Conservation (phyloP, 2,888 invertebrate species). For the Hypsopygia costalis region DNA sequence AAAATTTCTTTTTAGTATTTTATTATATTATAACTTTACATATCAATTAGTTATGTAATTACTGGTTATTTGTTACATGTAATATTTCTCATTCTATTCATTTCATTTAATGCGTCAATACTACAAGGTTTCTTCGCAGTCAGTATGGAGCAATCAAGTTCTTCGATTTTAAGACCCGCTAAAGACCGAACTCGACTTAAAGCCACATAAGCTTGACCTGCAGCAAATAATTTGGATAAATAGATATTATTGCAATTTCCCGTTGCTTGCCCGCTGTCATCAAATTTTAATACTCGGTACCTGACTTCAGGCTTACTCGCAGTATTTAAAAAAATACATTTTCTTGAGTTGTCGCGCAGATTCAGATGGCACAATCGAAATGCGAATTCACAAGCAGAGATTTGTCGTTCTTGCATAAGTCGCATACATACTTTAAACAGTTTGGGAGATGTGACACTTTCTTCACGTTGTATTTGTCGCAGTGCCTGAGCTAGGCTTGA, state of each 20-base stretch:
- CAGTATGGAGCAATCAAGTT: too few species aligned
- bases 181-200: too few species aligned
- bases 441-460: conserved; percentile 21
- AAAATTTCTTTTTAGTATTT: too few species aligned
- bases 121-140: too few species aligned
- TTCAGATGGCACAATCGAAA: conserved; percentile 20
- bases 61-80: too few species aligned
- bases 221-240: too few species aligned
- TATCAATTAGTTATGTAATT: too few species aligned
- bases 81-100: too few species aligned
- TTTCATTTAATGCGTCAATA: too few species aligned
- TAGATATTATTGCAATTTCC: conserved; percentile 21
- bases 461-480: conserved; percentile 16
- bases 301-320: conserved; percentile 26
- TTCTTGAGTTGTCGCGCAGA: conserved; percentile 9
- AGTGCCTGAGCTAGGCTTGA: conserved; percentile 13
- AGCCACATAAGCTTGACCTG: too few species aligned
- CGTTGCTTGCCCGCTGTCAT: conserved; percentile 14
- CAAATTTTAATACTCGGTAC: conserved; percentile 27
- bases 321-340: conserved; percentile 9
- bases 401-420: conserved; percentile 29
- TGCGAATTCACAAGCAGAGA: conserved; percentile 31
- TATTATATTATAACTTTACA: too few species aligned
- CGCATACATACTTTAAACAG: conserved; percentile 31
- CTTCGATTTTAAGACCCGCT: too few species aligned